phyloP scores from a whole-genome alignment of 1,140 invertebrate genomes.

The Laupala kohalensis region DNA sequence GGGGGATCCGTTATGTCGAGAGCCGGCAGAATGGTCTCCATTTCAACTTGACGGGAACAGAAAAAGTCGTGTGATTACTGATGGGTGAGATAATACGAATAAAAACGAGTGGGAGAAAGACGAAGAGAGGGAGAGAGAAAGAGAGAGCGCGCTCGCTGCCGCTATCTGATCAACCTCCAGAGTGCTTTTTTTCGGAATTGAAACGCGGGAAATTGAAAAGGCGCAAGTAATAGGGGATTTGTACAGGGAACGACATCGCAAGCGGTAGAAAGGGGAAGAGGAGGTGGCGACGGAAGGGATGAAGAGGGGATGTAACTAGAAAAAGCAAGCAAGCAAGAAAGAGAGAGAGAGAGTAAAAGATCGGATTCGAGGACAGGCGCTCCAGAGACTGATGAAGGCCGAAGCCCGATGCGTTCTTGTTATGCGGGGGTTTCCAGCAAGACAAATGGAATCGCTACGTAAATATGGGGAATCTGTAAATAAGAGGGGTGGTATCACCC shows the following conservation, averaged over 20 bases:
- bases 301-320: too few relatives aligned
- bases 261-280: not conserved
- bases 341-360: too few relatives aligned
- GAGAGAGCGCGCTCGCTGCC: not conserved
- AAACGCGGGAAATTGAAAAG: conserved; percentile 25
- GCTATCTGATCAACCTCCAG: conserved; percentile 20
- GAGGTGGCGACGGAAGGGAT: not conserved
- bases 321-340: too few relatives aligned
- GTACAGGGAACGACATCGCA: conserved; percentile 4
- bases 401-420: not conserved
- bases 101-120: conserved; percentile 1
- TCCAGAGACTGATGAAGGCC: not conserved
- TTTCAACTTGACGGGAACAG: conserved; percentile 18
- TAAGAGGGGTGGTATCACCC: too few relatives aligned
- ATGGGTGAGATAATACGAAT: conserved; percentile 22
- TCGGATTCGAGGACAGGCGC: not conserved
- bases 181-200: conserved; percentile 21
- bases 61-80: conserved; percentile 23
- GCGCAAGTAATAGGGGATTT: conserved; percentile 10
- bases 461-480: not conserved
- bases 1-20: not conserved
- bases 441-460: not conserved
- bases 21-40: conserved; percentile 15
- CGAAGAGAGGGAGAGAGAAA: not conserved
- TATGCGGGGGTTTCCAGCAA: not conserved